These are phyloP conservation scores for Tachystola acroxantha DNA, from an alignment of 2,888 invertebrate species.

Conservation along the genomic window DNA sequence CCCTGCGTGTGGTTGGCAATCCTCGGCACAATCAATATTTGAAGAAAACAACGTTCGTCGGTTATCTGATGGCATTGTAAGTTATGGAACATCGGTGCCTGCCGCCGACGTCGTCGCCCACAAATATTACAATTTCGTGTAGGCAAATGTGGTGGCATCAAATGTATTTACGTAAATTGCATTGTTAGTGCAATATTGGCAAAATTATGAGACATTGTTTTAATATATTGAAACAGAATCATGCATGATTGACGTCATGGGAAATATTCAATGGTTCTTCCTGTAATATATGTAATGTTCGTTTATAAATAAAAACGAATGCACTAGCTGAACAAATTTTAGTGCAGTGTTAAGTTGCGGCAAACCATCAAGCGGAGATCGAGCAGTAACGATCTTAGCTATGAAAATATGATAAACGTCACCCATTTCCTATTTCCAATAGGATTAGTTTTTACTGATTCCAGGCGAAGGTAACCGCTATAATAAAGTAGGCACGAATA, in stretches of 20 bases:
- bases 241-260: constrained; percentile 4
- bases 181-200: constrained; percentile 15
- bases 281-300: no score
- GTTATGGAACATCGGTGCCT: constrained; percentile 53
- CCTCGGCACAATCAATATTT: constrained; percentile 43
- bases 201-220: neutral
- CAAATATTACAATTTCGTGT: constrained; percentile 39
- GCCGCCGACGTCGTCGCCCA: constrained; percentile 52
- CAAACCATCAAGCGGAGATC: no score
- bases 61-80: constrained; percentile 58
- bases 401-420: no score
- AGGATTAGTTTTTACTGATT: no score
- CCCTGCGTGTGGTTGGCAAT: constrained; percentile 1
- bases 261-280: no score
- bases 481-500: no score
- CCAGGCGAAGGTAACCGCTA: no score
- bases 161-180: constrained; percentile 21
- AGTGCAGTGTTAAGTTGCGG: no score
- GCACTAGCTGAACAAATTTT: no score
- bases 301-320: no score
- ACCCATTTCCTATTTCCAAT: no score
- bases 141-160: constrained; percentile 19
- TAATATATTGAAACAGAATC: neutral
- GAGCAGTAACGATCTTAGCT: no score
- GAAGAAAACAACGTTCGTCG: constrained; percentile 41